Base-by-base conservation (phyloP, 92 coral and sea anemone species). In the Muricea muricata region DNA sequence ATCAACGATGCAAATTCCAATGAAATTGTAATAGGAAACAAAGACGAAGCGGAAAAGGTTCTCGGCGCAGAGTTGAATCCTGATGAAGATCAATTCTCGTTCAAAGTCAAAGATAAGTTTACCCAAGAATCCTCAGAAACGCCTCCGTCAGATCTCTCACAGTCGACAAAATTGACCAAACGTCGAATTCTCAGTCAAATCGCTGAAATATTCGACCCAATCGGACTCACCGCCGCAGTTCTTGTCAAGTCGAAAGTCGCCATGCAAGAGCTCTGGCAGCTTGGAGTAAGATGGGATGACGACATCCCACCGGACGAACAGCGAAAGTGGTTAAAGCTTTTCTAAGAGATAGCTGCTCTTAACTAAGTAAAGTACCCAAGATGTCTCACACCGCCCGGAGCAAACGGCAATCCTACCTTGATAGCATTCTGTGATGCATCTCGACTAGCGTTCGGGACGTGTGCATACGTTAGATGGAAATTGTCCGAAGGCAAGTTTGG, bases 381-480 rank as follows among this genome's bases (percentile, higher is more conserved):
- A 72, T 54, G 94, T 52, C 79, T 85, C 46, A 66, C 75, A 4
- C 73, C 80, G 24, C 25, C 48, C 47, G 76, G 65, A 4, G 82
- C 86, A 42, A 65, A 9, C 18, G 91, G 77, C 28, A 26, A 17
- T 1, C 84, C 78, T 13, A 40, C 37, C 29, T 83, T 48, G 21
- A 37, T 37, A 37, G 71, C 65, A 4, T 88, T 88, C 24, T 42
- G 72, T 4, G 88, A 88, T 75, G 88, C 91, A 7, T 88, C 91
- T 13, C 50, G 81, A 24, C 20, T 18, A 30, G 88, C 81, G 11
- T 88, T 88, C 65, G 84, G 91, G 6, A 69, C 91, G 26, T 73
- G 88, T 40, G 88, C 91, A 9, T 89, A 89, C 41, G 13, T 83
- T 12, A 28, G 85, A 77, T 84, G 83, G 83, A 58, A 47, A 28